Evolutionary conservation across 2,113 vertebrate genomes (phyloP).

Genomic region (Ctenomys sociabilis): DNA sequence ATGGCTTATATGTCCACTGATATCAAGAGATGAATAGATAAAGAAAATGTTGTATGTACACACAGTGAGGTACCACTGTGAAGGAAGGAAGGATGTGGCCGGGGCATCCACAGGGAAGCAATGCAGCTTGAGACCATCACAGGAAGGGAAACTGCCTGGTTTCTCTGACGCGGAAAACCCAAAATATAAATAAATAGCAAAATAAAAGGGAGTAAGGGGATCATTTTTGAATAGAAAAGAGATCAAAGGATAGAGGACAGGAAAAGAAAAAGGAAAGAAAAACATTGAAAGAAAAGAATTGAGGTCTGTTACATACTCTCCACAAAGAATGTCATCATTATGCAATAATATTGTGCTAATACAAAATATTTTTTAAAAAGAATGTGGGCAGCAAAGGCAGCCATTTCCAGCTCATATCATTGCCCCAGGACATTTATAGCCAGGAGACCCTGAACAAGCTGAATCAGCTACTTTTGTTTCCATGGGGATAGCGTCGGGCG

Average conservation of each 20-base stretch:
- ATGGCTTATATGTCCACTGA: not conserved
- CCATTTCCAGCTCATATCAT: not conserved
- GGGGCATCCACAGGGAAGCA: not conserved
- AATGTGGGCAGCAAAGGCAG: not conserved
- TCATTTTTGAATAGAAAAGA: not conserved
- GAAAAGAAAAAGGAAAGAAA: not conserved
- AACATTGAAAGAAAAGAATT: not conserved
- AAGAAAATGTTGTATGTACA: not conserved
- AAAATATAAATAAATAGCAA: not conserved
- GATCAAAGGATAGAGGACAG: not conserved
- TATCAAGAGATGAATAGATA: not conserved
- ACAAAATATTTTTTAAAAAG: not conserved
- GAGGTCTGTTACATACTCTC: not conserved
- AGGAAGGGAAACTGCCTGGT: not conserved
- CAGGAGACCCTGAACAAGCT: not conserved
- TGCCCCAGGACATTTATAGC: not conserved
- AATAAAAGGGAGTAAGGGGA: not conserved
- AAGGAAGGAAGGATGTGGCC: not conserved
- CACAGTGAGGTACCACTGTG: not conserved
- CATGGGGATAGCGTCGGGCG: not conserved
- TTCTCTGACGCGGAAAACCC: not conserved
- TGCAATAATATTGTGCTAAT: not conserved
- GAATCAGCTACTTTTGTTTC: not conserved
- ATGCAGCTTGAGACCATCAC: not conserved
- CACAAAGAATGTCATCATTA: not conserved